Evolutionary conservation across 2,888 invertebrate species (phyloP).

Genomic region (Chymomyza procnemis): DNA sequence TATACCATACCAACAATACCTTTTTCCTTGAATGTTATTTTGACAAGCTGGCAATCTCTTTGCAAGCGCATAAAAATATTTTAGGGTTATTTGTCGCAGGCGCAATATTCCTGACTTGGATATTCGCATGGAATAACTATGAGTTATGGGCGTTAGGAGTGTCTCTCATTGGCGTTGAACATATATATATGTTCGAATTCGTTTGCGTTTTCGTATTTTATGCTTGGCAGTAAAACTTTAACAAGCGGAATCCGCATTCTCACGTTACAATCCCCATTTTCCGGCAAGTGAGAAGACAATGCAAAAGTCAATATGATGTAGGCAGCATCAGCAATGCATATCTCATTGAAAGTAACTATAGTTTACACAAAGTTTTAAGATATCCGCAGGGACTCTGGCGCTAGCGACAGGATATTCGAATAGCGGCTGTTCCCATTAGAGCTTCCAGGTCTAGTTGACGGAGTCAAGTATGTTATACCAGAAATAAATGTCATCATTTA

Average conservation of each 20-base stretch:
- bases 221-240: constrained; percentile 36
- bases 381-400: constrained; percentile 5
- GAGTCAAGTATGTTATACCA: constrained; percentile 27
- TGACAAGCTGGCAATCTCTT: constrained; percentile 36
- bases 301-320: not conserved
- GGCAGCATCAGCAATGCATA: not conserved
- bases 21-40: not conserved
- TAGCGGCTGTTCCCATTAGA: constrained; percentile 28
- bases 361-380: constrained; percentile 40
- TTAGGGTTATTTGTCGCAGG: constrained; percentile 54
- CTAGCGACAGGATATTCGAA: not conserved
- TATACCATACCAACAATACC: not conserved
- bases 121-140: not conserved
- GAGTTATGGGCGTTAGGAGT: constrained; percentile 26
- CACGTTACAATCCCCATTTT: constrained; percentile 12
- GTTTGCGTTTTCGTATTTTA: not conserved
- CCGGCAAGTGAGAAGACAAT: not conserved
- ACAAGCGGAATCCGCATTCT: constrained; percentile 6
- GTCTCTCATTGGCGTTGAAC: constrained; percentile 17
- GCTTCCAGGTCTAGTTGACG: constrained; percentile 8
- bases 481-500: constrained; percentile 52
- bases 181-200: too few relatives aligned
- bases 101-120: constrained; percentile 17
- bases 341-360: constrained; percentile 24
- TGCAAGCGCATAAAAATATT: constrained; percentile 47